Percentiles rank a stretch among this genome's conserved stretches.
phyloP scores from a whole-genome alignment of 2,888 invertebrate genomes.

The Cecidostiba fungosa region DNA sequence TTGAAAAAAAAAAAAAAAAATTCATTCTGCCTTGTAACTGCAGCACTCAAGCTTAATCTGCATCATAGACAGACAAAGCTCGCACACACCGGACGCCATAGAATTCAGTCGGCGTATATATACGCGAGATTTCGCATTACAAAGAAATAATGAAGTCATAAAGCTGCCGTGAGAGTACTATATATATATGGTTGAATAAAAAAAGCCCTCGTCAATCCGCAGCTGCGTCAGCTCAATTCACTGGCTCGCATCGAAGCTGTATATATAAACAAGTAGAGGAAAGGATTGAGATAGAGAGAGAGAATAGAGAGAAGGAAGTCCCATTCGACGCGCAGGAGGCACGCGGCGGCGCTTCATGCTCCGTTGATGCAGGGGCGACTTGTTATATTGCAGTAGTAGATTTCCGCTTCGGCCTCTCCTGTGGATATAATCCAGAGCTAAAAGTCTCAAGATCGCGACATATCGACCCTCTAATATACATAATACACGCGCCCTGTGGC shows the following conservation, averaged over 20 bases:
- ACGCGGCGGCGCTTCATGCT: constrained; percentile 21
- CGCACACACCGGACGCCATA: not conserved
- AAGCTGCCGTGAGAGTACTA: not conserved
- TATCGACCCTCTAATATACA: no score
- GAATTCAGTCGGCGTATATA: not conserved
- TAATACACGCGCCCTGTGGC: no score
- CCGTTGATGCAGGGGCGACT: not conserved
- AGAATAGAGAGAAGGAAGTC: not conserved
- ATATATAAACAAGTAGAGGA: not conserved
- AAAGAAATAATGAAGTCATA: constrained; percentile 4
- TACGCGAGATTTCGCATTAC: not conserved
- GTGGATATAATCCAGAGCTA: not conserved
- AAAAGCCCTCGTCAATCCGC: constrained; percentile 3
- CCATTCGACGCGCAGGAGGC: constrained; percentile 15
- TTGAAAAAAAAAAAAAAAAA: not conserved
- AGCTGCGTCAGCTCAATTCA: constrained; percentile 18
- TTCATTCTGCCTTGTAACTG: not conserved
- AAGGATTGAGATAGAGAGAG: not conserved
- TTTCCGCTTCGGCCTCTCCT: not conserved
- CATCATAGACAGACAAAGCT: not conserved
- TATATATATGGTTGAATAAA: not conserved
- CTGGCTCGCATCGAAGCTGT: constrained; percentile 8
- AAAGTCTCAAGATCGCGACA: not conserved
- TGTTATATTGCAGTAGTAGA: not conserved
- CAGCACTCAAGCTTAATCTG: not conserved